phyloP scores from a whole-genome alignment of 2,888 invertebrate species.

The Agriopis leucophaearia region DNA sequence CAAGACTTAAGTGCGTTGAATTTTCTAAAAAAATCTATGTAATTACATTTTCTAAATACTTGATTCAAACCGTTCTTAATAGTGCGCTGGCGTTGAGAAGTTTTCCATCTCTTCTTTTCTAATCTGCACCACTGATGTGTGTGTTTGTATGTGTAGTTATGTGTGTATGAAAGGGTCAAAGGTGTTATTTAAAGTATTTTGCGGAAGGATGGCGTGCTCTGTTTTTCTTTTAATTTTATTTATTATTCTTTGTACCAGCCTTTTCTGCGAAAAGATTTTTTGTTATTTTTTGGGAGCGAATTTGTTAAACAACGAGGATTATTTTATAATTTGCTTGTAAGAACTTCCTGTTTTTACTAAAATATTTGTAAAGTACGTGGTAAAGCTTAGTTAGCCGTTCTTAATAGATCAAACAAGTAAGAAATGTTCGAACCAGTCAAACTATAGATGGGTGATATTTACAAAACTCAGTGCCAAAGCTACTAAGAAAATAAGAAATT shows the following conservation, averaged over 20 bases:
- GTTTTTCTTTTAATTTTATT: conserved; percentile 25
- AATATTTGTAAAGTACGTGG: too few species aligned
- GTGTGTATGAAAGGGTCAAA: conserved; percentile 21
- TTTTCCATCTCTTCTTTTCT: not conserved
- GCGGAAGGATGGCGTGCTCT: conserved; percentile 10
- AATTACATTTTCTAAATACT: too few species aligned
- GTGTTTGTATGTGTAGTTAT: conserved; percentile 6
- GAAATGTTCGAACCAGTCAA: too few species aligned
- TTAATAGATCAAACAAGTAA: not conserved
- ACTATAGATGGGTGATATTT: too few species aligned
- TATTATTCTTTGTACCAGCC: conserved; percentile 7
- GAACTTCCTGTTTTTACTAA: not conserved
- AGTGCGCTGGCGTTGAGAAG: not conserved
- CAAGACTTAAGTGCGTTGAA: too few species aligned
- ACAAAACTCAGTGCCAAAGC: too few species aligned
- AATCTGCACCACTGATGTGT: conserved; percentile 1
- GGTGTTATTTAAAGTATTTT: conserved; percentile 31
- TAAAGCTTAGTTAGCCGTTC: too few species aligned
- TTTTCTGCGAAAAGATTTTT: conserved; percentile 15
- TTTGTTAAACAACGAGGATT: not conserved
- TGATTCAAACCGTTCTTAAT: too few species aligned
- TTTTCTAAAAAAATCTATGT: too few species aligned
- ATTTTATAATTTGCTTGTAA: not conserved
- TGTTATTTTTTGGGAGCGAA: not conserved
- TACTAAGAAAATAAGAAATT: too few species aligned